phyloP scores from a whole-genome alignment of 2,797 vertebrate species.

The Pelodytes ibericus region DNA sequence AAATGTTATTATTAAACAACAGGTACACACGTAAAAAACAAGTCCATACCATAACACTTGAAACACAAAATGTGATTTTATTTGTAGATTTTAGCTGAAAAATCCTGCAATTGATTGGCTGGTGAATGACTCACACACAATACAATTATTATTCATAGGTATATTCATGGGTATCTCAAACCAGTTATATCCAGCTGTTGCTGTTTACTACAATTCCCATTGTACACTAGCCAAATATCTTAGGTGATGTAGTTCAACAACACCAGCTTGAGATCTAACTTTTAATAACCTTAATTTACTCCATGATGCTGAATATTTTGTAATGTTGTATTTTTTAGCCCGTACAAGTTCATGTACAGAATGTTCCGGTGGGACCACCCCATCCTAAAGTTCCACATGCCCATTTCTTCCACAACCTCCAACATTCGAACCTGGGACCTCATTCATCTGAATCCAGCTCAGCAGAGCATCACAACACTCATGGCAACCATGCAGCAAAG shows the following conservation, averaged over 20 bases:
- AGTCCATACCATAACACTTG: no score
- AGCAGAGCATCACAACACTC: slow-evolving; percentile 55
- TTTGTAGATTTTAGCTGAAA: background rate
- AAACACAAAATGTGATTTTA: background rate
- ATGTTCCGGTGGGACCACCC: slow-evolving; percentile 44
- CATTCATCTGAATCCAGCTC: slow-evolving; percentile 70
- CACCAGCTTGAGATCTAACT: no score
- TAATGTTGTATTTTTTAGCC: slow-evolving; percentile 63
- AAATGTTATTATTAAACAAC: no score
- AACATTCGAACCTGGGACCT: slow-evolving; percentile 51
- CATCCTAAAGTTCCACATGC: slow-evolving; percentile 29
- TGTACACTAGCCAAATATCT: no score
- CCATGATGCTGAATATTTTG: no score
- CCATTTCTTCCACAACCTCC: slow-evolving; percentile 63
- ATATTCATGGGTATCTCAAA: no score
- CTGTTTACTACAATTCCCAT: no score
- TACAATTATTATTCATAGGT: background rate
- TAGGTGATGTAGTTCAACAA: no score
- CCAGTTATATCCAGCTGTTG: no score
- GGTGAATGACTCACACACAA: background rate
- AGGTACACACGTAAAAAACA: no score
- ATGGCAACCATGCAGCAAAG: slow-evolving; percentile 41
- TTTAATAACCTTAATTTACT: background rate
- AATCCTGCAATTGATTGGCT: background rate
- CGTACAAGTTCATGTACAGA: slow-evolving; percentile 38